phyloP scores from a whole-genome alignment of 2,113 vertebrate genomes.

The Rutilus rutilus region DNA sequence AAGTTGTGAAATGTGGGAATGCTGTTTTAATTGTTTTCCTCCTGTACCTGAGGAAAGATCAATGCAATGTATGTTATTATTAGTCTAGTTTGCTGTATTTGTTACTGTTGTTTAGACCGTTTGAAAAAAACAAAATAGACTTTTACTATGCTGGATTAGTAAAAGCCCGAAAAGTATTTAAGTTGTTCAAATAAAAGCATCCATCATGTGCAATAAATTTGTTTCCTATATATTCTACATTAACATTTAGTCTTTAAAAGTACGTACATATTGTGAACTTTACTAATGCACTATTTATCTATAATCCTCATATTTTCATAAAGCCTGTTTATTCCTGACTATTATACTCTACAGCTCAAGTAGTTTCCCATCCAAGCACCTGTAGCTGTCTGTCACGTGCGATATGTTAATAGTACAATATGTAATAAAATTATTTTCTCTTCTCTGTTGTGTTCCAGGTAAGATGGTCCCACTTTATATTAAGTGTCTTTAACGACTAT shows the following conservation, averaged over 20 bases:
- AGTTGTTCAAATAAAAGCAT: constrained; percentile 23
- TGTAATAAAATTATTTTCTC: background rate
- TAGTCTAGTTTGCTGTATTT: constrained; percentile 22
- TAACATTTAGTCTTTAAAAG: background rate
- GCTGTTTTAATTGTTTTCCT: constrained; percentile 14
- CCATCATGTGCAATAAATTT: constrained; percentile 18
- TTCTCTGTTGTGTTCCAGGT: background rate
- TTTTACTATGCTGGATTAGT: background rate
- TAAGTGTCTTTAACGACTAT: too few relatives aligned
- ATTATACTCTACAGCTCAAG: background rate
- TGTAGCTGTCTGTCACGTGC: background rate
- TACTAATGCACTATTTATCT: background rate
- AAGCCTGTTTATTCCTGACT: background rate
- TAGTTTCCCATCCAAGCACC: background rate
- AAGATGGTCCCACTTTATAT: background rate
- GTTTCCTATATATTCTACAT: background rate
- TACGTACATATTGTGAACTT: background rate
- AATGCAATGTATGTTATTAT: constrained; percentile 11
- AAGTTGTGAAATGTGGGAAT: constrained; percentile 15
- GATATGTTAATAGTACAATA: background rate
- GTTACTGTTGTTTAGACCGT: constrained; percentile 1
- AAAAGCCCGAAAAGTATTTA: constrained; percentile 11
- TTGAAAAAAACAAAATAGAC: background rate
- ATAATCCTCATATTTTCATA: background rate
- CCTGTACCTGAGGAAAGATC: constrained; percentile 25